Base-by-base conservation (phyloP, 2,113 vertebrate genomes). In the Calonectris borealis region DNA sequence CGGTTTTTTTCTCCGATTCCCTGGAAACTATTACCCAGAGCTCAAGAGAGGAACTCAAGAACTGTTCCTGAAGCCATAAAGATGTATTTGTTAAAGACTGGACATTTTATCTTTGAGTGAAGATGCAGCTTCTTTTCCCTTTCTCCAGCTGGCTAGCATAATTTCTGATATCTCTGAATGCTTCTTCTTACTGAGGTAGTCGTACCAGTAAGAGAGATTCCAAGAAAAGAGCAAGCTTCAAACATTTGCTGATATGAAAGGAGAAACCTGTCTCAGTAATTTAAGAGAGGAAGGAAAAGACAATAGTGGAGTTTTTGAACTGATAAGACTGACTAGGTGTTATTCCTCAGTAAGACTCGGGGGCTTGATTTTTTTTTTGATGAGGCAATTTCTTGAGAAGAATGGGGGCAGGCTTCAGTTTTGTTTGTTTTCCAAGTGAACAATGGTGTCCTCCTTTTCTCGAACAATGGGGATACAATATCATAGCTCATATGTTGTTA, bases 281-380 rank as follows among this genome's bases (percentile, higher is more conserved):
- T 95, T 90, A 70, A 83, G 68, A 93, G 38, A 93, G 71, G 79
- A 96, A 90, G 83, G 54, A 88, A 93, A 88, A 86, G 75, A 40
- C 70, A 85, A 86, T 80, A 89, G 17, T 13, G 44, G 75, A 93
- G 36, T 20, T 95, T 94, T 80, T 90, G 49, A 75, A 68, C 76
- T 92, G 90, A 21, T 92, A 88, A 93, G 68, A 38, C 54, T 20
- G 29, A 54, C n/a, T 49, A 80, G 76, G 76, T 90, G 51, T 49
- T 90, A 90, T 48, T 93, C 79, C 60, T 93, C 51, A 88, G 7
- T 36, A 92, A 72, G 25, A 88, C 38, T 61, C 42, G 31, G 31
- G 4, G 6, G 22, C 31, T 82, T 81, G 13, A 32, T 46, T 75
- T 32, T 46, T 80, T 80, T 64, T 77, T 36, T 57, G 8, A 60